These are phyloP conservation scores for Phania funesta DNA, from an alignment of 2,888 invertebrate genomes.

Conservation along the genomic window DNA sequence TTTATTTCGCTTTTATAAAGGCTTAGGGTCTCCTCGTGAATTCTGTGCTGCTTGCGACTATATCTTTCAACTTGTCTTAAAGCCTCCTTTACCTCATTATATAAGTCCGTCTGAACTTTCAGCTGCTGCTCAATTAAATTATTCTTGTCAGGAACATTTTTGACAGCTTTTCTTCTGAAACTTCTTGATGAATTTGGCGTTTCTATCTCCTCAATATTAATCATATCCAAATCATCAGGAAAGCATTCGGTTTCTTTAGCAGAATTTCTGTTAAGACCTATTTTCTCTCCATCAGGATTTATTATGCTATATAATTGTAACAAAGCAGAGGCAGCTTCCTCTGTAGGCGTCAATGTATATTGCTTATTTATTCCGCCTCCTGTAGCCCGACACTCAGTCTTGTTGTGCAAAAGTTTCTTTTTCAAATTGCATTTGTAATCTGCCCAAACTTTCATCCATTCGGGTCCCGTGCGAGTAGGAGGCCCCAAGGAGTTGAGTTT, in stretches of 20 bases:
- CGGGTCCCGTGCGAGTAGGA: constrained; percentile 1
- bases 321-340: not conserved
- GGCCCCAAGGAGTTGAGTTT: constrained; percentile 8
- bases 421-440: constrained; percentile 15
- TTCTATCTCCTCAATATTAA: not conserved
- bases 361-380: constrained; percentile 12
- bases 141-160: not conserved
- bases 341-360: not conserved
- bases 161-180: not conserved
- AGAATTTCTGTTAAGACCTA: constrained; percentile 1
- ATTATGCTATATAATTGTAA: constrained; percentile 4
- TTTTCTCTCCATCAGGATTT: constrained; percentile 17
- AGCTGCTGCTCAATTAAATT: constrained; percentile 14
- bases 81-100: constrained; percentile 6
- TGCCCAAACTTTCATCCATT: constrained; percentile 28
- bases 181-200: not conserved
- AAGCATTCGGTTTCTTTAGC: not conserved
- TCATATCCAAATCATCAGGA: not conserved
- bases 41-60: constrained; percentile 2
- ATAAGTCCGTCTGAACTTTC: constrained; percentile 8
- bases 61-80: constrained; percentile 11
- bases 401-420: not conserved
- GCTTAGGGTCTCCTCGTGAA: not conserved
- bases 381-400: constrained; percentile 6
- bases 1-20: constrained; percentile 11